Evolutionary conservation across 2,797 vertebrate genomes (phyloP).

Genomic region (Parauchenoglanis ngamensis): DNA sequence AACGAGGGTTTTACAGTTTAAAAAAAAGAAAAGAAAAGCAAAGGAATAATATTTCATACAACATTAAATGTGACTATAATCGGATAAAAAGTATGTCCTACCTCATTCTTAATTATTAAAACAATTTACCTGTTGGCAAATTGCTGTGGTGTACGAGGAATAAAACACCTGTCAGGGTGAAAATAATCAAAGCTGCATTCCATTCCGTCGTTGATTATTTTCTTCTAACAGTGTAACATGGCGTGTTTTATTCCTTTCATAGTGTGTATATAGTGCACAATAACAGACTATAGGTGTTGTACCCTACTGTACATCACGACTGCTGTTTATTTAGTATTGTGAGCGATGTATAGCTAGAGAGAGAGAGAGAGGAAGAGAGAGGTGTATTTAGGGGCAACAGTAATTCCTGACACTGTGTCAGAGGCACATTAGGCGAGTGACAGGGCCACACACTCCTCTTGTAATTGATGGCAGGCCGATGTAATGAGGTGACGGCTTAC

Average conservation of each 20-base stretch:
- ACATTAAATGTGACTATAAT: neutral
- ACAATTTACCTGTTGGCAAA: too few species aligned
- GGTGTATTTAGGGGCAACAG: conserved; percentile 56
- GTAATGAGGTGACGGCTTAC: conserved; percentile 73
- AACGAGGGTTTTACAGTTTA: neutral
- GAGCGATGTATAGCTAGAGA: conserved; percentile 31
- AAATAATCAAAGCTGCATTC: neutral
- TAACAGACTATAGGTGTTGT: neutral
- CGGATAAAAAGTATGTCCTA: neutral
- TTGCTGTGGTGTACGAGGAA: neutral
- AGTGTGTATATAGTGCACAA: neutral
- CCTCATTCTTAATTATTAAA: neutral
- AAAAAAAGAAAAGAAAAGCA: neutral
- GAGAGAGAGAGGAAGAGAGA: conserved; percentile 37
- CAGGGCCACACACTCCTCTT: conserved; percentile 63
- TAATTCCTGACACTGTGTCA: conserved; percentile 60
- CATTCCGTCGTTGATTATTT: neutral
- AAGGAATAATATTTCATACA: neutral
- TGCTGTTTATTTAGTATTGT: neutral
- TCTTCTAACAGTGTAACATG: neutral
- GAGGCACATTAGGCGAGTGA: conserved; percentile 60
- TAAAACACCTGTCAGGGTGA: neutral
- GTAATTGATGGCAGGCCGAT: conserved; percentile 65
- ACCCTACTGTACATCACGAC: neutral
- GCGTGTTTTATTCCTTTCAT: neutral